Percentiles rank a stretch among this genome's conserved stretches.
Evolutionary conservation across 2,888 invertebrate species (phyloP).

Genomic region (Microchrysa polita): DNA sequence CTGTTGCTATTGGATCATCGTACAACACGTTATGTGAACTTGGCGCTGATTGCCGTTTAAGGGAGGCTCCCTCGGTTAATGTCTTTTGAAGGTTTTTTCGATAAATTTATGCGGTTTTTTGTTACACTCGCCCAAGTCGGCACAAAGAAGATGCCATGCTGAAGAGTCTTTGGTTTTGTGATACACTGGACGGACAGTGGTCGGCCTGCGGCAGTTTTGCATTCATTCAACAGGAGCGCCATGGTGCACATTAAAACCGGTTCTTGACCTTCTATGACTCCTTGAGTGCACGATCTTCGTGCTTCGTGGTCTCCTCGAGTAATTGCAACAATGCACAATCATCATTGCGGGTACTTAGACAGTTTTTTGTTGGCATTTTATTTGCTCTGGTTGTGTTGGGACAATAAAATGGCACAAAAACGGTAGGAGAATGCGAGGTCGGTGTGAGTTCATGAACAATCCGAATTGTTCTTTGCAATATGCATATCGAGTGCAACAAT

Average conservation of each 20-base stretch:
- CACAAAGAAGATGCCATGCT: neutral
- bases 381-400: too few relatives aligned
- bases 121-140: neutral
- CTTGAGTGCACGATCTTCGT: neutral
- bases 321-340: too few relatives aligned
- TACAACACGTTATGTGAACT: neutral
- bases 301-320: too few relatives aligned
- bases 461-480: too few relatives aligned
- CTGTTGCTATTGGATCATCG: neutral
- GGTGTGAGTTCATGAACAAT: too few relatives aligned
- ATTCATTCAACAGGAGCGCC: conserved; percentile 28
- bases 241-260: conserved; percentile 19
- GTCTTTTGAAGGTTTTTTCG: conserved; percentile 5
- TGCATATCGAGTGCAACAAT: too few relatives aligned
- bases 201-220: neutral
- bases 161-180: conserved; percentile 14
- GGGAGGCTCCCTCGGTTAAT: neutral
- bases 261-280: conserved; percentile 30
- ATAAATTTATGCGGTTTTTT: too few relatives aligned
- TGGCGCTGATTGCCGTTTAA: conserved; percentile 1
- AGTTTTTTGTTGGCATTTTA: too few relatives aligned
- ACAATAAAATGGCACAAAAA: too few relatives aligned
- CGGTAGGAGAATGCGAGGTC: too few relatives aligned
- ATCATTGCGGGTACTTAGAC: too few relatives aligned
- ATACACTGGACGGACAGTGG: neutral